Conservation (phyloP, 2,888 invertebrate genomes). For the Phania funesta region DNA sequence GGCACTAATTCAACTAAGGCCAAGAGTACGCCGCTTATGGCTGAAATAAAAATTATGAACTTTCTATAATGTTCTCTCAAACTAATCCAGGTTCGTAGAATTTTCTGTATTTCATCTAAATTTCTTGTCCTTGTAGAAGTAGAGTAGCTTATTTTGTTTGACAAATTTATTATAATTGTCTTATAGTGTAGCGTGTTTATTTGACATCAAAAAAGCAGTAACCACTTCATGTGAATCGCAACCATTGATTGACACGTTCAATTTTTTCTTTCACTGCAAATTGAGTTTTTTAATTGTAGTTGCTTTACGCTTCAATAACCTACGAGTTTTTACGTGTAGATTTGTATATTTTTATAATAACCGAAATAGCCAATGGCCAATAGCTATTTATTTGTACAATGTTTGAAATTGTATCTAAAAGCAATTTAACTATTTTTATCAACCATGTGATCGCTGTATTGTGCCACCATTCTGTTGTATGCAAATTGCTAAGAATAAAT, state of each 20-base stretch:
- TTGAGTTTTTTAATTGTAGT: slow-evolving; percentile 64
- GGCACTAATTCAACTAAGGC: too few relatives aligned
- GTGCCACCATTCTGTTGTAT: background rate
- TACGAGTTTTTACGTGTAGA: slow-evolving; percentile 10
- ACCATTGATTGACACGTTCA: slow-evolving; percentile 62
- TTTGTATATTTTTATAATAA: slow-evolving; percentile 27
- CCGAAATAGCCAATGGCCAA: slow-evolving; percentile 26
- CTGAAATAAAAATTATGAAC: too few relatives aligned
- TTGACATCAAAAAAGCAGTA: slow-evolving; percentile 1
- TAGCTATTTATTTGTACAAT: slow-evolving; percentile 18
- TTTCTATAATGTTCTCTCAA: too few relatives aligned
- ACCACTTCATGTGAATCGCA: slow-evolving; percentile 42
- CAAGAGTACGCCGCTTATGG: too few relatives aligned
- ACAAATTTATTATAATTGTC: background rate
- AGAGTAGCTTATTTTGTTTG: too few relatives aligned
- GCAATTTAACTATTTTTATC: slow-evolving; percentile 50
- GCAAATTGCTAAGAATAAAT: background rate
- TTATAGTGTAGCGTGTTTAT: slow-evolving; percentile 5
- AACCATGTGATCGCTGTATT: background rate
- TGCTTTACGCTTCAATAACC: slow-evolving; percentile 60
- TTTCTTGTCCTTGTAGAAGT: too few relatives aligned
- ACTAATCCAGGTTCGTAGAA: too few relatives aligned
- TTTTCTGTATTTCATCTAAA: too few relatives aligned
- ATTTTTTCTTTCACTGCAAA: slow-evolving; percentile 60
- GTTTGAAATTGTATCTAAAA: slow-evolving; percentile 47